Conservation (phyloP, 2,797 vertebrate species). For the Thripadectes ignobilis region DNA sequence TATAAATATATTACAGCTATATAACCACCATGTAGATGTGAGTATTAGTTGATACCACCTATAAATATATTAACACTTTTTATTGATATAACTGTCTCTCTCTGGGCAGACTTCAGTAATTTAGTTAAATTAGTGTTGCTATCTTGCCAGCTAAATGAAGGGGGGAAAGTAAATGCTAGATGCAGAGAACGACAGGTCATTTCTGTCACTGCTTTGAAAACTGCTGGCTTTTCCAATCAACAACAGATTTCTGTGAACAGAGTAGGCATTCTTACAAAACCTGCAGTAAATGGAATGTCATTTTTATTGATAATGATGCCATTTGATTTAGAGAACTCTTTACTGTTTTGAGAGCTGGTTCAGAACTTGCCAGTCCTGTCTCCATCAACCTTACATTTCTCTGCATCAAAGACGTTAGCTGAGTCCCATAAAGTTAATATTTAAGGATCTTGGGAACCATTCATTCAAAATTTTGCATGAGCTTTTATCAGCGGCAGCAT, state of each 20-base stretch:
- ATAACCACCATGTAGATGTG: not conserved
- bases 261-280: not conserved
- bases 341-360: not conserved
- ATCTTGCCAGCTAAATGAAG: not conserved
- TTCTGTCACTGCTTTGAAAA: not conserved
- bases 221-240: not conserved
- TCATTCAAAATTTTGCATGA: not conserved
- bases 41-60: not conserved
- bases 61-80: not conserved
- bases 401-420: not conserved
- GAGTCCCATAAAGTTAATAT: not conserved
- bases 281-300: not conserved
- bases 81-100: not conserved
- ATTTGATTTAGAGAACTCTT: not conserved
- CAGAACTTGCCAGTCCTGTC: not conserved
- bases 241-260: not conserved
- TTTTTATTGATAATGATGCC: slow-evolving; percentile 1
- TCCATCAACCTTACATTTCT: not conserved
- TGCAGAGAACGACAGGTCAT: not conserved
- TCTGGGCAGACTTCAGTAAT: not conserved
- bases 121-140: not conserved
- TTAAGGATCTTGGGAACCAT: not conserved
- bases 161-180: not conserved
- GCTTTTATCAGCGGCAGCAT: not conserved
- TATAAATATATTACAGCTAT: not conserved